Base-by-base conservation (phyloP, 2,113 vertebrate species). In the Paedocypris sp. region DNA sequence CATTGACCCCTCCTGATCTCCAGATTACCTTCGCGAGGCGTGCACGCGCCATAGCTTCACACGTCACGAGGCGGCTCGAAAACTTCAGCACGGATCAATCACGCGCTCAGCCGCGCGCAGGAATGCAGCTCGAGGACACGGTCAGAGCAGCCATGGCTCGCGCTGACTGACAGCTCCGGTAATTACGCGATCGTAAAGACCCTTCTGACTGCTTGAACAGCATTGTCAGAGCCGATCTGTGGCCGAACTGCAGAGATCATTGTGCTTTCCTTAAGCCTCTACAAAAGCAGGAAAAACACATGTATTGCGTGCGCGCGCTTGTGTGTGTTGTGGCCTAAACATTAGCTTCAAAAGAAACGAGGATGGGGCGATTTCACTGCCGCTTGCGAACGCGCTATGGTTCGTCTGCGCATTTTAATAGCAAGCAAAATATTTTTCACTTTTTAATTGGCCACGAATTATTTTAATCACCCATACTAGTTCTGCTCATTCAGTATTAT, bases 111-210 rank as follows among this genome's bases (percentile, higher is more conserved):
- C 79, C 84, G 81, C 86, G 85, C 87, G 82, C 86, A 84, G 90
- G 87, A 93, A 89, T 82, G 87, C 87, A 81, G 77, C 84, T 89
- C 75, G 82, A 85, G 87, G 89, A 88, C 88, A 80, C 71, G 81
- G 32, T 9, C 25, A 12, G 81, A 77, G 80, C 83, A 82, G 85
- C 76, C 77, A 85, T 83, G 82, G 85, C 86, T 84, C 73, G 72
- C 71, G 82, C 56, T 96, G 92, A 97, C 84, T 94, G 94, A 96
- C 93, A 96, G 93, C 85, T 92, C 88, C 87, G 90, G 89, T 97
- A 92, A 98, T 98, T 94, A 95, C 91, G 92, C 87, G 89, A 89
- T 92, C 90, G 90, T 91, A 92, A 82, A 88, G 88, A 88, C 87
- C 89, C 85, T 86, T 86, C 86, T 82, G 82, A 87, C 88, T 89